Evolutionary conservation across 2,888 invertebrate genomes (phyloP).

Genomic region (Drosophila peninsularis): DNA sequence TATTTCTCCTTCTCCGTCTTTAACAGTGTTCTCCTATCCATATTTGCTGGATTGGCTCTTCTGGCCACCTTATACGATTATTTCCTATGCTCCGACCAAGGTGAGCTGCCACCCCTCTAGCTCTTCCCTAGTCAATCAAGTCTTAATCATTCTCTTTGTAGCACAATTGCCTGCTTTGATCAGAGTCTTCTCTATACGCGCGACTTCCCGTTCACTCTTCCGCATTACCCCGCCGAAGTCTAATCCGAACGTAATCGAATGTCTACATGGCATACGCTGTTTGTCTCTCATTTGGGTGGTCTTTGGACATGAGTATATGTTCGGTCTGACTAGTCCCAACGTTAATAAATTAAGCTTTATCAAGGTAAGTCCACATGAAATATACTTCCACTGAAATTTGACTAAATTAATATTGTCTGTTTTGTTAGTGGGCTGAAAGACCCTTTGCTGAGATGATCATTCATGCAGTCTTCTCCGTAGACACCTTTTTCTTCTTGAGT

Average conservation of each 20-base stretch:
- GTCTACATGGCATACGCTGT: conserved; percentile 82
- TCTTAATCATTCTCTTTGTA: neutral
- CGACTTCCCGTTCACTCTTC: conserved; percentile 54
- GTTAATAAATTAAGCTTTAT: conserved; percentile 20
- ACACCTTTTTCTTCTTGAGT: conserved; percentile 87
- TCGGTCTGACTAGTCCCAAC: conserved; percentile 25
- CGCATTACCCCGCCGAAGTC: conserved; percentile 23
- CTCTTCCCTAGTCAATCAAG: neutral
- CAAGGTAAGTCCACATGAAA: neutral
- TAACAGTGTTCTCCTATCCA: conserved; percentile 42
- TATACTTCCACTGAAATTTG: neutral
- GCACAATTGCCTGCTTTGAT: conserved; percentile 41
- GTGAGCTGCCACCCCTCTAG: conserved; percentile 13
- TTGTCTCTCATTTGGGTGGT: conserved; percentile 84
- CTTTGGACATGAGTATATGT: conserved; percentile 73
- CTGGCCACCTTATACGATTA: conserved; percentile 64
- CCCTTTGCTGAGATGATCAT: conserved; percentile 50
- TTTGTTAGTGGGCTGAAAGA: conserved; percentile 39
- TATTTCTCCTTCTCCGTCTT: neutral
- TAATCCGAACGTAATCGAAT: conserved; percentile 74
- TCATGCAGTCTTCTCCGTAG: conserved; percentile 85
- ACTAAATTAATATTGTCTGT: neutral
- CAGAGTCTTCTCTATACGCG: conserved; percentile 66
- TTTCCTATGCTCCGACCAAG: conserved; percentile 38
- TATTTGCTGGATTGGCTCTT: conserved; percentile 39